These are phyloP conservation scores for Stictonetta naevosa DNA, from an alignment of 2,113 vertebrate species.

Conservation along the genomic window DNA sequence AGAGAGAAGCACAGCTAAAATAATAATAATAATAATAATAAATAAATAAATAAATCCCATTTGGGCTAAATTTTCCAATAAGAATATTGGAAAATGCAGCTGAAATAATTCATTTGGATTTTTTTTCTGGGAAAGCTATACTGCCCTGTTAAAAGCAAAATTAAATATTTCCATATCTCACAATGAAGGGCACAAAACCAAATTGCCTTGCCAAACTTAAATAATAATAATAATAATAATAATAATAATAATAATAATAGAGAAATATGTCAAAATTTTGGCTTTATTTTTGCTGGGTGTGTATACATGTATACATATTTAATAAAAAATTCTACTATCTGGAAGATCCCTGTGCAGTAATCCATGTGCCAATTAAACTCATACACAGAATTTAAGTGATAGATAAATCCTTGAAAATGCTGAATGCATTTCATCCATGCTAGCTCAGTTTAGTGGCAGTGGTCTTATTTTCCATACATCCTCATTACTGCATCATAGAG, in stretches of 20 bases:
- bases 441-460: background rate
- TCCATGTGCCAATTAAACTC: background rate
- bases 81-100: background rate
- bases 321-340: background rate
- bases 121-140: background rate
- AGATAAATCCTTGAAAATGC: background rate
- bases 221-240: no score
- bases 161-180: background rate
- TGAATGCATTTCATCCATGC: accelerated
- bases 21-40: background rate
- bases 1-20: background rate
- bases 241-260: no score
- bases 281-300: background rate
- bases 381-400: background rate
- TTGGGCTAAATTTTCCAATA: background rate
- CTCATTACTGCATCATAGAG: background rate
- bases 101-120: background rate
- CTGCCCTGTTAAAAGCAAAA: background rate
- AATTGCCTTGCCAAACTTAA: background rate
- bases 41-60: background rate
- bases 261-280: background rate
- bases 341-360: background rate
- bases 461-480: background rate
- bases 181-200: background rate
- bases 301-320: background rate